Conservation (phyloP, 1,140 invertebrate genomes). For the Phortica variegata region DNA sequence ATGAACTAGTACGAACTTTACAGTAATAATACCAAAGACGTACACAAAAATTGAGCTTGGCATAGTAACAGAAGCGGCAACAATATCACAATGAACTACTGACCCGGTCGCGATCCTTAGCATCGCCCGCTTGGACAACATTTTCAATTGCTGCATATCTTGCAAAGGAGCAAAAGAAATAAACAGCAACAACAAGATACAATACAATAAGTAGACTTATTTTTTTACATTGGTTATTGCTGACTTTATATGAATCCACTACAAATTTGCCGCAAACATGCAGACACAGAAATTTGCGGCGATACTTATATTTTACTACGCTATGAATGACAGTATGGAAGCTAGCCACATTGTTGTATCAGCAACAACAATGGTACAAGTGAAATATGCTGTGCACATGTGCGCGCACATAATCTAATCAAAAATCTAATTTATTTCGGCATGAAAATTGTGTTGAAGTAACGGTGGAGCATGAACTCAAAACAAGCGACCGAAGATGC, state of each 20-base stretch:
- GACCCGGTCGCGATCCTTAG: constrained; percentile 46
- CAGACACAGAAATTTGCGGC: constrained; percentile 5
- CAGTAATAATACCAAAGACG: too few species aligned
- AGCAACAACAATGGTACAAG: too few species aligned
- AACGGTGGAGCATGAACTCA: too few species aligned
- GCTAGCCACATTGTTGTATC: too few species aligned
- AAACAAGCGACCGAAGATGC: too few species aligned
- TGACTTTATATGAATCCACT: too few species aligned
- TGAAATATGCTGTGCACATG: constrained; percentile 21
- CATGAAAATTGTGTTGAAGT: constrained; percentile 49
- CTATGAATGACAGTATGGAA: too few species aligned
- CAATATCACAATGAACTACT: constrained; percentile 41
- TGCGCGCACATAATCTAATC: not conserved
- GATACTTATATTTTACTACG: too few species aligned
- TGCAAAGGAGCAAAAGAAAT: constrained; percentile 16
- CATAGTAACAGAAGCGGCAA: constrained; percentile 11
- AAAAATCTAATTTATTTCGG: constrained; percentile 42
- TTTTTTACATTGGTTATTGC: too few species aligned
- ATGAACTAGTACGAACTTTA: too few species aligned
- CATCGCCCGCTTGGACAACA: constrained; percentile 9
- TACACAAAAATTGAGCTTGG: constrained; percentile 49
- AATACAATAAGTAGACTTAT: not conserved
- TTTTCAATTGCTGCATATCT: constrained; percentile 31
- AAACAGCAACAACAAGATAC: not conserved
- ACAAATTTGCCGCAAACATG: not conserved